phyloP scores from a whole-genome alignment of 1,140 invertebrate species.

The Cherax destructor region DNA sequence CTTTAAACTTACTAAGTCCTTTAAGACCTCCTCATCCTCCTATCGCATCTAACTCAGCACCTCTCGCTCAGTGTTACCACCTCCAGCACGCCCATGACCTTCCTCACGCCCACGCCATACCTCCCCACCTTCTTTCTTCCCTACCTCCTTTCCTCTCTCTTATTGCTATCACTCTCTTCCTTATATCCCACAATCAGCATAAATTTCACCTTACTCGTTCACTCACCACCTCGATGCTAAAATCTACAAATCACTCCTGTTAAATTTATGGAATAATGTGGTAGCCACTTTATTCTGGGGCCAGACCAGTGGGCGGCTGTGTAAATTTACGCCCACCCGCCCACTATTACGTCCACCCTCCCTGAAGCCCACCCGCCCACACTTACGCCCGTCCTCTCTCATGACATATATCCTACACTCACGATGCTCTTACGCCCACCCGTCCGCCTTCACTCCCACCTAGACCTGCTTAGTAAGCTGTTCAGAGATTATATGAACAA shows the following conservation, averaged over 20 bases:
- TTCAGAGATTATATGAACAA: too few relatives aligned
- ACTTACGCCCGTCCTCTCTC: neutral
- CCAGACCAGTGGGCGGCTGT: too few relatives aligned
- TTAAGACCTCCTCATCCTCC: conserved; percentile 42
- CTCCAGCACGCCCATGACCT: neutral
- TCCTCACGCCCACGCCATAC: neutral
- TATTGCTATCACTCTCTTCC: neutral
- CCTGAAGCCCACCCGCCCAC: too few relatives aligned
- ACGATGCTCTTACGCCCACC: neutral
- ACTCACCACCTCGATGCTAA: too few relatives aligned
- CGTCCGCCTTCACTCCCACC: too few relatives aligned
- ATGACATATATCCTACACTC: neutral
- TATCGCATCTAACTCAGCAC: conserved; percentile 36
- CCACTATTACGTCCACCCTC: neutral
- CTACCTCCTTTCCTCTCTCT: neutral
- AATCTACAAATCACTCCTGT: too few relatives aligned
- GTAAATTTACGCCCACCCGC: too few relatives aligned
- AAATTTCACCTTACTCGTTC: too few relatives aligned
- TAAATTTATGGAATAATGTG: too few relatives aligned
- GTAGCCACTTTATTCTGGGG: too few relatives aligned
- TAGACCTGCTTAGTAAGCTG: too few relatives aligned
- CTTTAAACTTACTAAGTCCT: conserved; percentile 43
- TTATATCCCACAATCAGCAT: too few relatives aligned
- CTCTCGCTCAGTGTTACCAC: neutral
- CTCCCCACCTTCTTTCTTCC: neutral